A percentile compares a stretch with the other conserved stretches of the same genome.
phyloP scores from a whole-genome alignment of 1,140 invertebrate species.

The Heliconius hewitsoni region DNA sequence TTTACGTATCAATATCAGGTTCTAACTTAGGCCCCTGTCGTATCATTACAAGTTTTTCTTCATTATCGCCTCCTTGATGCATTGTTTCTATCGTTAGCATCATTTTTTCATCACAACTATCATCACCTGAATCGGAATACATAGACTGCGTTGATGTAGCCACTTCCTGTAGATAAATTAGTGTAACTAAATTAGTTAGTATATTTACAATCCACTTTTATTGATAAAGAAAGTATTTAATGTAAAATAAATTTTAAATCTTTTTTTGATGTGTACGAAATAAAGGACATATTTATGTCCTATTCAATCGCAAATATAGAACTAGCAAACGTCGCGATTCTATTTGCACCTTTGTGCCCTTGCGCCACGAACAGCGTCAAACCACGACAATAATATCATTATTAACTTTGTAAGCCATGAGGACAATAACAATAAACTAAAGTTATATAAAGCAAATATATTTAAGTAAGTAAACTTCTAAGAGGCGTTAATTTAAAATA shows the following conservation, averaged over 20 bases:
- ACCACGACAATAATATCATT: too few species aligned
- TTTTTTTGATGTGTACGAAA: too few species aligned
- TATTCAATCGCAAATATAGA: too few species aligned
- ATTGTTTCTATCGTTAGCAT: conserved; percentile 79
- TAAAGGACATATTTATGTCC: too few species aligned
- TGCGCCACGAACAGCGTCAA: too few species aligned
- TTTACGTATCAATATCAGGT: conserved; percentile 38
- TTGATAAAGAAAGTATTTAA: not conserved
- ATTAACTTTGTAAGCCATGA: too few species aligned
- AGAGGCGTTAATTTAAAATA: not conserved
- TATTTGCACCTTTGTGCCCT: too few species aligned
- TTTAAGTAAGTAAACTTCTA: not conserved
- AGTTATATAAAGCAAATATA: too few species aligned
- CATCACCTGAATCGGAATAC: conserved; percentile 76
- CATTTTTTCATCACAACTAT: conserved; percentile 79
- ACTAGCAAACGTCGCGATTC: too few species aligned
- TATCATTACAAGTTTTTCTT: conserved; percentile 71
- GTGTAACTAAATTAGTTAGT: too few species aligned
- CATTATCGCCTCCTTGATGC: conserved; percentile 60
- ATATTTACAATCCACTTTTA: not conserved
- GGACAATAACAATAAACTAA: too few species aligned
- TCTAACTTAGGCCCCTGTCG: conserved; percentile 62
- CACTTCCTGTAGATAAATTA: conserved; percentile 61
- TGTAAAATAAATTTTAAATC: too few species aligned
- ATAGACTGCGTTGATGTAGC: conserved; percentile 74